Conservation (phyloP, 2,113 vertebrate species). For the Carassius carassius region DNA sequence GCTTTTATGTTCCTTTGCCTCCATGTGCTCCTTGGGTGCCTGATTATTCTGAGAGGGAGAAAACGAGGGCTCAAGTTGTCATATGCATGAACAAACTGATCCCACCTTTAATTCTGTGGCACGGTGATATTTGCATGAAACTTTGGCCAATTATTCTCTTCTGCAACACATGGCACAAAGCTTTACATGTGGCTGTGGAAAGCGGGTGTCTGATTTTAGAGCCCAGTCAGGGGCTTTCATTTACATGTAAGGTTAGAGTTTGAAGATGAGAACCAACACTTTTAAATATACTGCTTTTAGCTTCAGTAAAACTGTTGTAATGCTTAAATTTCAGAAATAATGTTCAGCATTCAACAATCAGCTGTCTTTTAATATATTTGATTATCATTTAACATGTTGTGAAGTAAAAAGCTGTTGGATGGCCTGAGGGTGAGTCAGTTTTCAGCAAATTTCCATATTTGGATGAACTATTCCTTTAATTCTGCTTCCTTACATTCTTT, state of each 20-base stretch:
- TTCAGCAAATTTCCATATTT: too few species aligned
- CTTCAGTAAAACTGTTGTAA: not conserved
- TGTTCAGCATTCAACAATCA: not conserved
- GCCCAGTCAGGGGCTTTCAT: slow-evolving; percentile 44
- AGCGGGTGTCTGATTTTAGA: slow-evolving; percentile 55
- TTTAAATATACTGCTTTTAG: not conserved
- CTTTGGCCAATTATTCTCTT: slow-evolving; percentile 76
- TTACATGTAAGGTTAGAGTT: slow-evolving; percentile 56
- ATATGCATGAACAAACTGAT: slow-evolving; percentile 75
- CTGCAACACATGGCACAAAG: slow-evolving; percentile 61
- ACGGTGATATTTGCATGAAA: slow-evolving; percentile 74
- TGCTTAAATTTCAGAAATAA: not conserved
- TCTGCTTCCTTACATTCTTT: not conserved
- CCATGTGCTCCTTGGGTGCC: slow-evolving; percentile 38
- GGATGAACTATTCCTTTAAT: not conserved
- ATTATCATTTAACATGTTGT: too few species aligned
- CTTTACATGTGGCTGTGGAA: slow-evolving; percentile 66
- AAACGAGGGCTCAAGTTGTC: slow-evolving; percentile 73
- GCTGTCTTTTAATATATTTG: not conserved
- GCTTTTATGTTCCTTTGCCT: slow-evolving; percentile 56
- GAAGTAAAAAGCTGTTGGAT: too few species aligned
- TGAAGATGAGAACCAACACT: slow-evolving; percentile 47
- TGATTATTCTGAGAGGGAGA: slow-evolving; percentile 65
- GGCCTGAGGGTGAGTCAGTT: too few species aligned
- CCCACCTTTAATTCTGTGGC: slow-evolving; percentile 70